Conservation (phyloP, 2,888 invertebrate genomes). For the Epinotia brunnichana region DNA sequence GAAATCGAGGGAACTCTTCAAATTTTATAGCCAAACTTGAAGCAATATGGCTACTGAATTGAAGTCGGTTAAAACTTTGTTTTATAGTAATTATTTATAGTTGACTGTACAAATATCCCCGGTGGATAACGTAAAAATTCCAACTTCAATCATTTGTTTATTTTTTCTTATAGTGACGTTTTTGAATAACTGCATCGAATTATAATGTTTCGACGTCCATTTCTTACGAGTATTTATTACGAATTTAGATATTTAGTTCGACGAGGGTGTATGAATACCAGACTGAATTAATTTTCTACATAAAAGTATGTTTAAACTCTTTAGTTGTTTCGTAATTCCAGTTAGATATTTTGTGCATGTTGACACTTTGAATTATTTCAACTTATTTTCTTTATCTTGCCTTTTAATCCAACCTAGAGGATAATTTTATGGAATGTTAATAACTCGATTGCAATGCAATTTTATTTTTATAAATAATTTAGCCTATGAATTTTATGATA, state of each 20-base stretch:
- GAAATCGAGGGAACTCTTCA: no score
- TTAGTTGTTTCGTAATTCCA: constrained; percentile 16
- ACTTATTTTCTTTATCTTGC: constrained; percentile 11
- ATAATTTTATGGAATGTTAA: background rate
- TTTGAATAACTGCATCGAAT: constrained; percentile 31
- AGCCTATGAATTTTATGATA: constrained; percentile 2
- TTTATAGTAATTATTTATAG: no score
- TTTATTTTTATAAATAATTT: background rate
- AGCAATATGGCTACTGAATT: no score
- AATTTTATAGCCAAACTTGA: no score
- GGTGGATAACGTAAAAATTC: no score
- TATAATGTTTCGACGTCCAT: constrained; percentile 60
- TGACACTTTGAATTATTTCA: constrained; percentile 5
- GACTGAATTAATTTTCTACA: constrained; percentile 37
- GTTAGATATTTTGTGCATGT: background rate
- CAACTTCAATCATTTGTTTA: background rate
- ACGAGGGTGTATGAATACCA: constrained; percentile 27
- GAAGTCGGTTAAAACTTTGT: no score
- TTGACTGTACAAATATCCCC: no score
- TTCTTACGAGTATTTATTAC: constrained; percentile 57
- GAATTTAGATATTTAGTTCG: constrained; percentile 37
- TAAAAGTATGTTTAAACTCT: constrained; percentile 5
- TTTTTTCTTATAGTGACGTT: background rate
- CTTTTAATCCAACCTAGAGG: constrained; percentile 4
- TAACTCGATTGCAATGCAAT: background rate